Conservation (phyloP, 2,113 vertebrate genomes). For the Labeo rohita region DNA sequence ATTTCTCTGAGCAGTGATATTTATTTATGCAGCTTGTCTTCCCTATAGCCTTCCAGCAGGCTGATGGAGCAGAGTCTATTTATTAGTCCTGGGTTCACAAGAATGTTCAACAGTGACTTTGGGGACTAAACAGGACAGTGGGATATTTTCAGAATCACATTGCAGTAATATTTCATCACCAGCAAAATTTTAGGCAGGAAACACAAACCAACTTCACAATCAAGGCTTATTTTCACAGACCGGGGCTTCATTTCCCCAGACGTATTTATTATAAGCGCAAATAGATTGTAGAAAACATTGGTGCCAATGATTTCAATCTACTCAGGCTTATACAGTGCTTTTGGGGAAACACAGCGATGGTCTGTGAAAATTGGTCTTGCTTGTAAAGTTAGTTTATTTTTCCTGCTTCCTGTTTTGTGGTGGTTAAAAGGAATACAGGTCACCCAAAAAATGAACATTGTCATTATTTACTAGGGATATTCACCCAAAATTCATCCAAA, state of each 20-base stretch:
- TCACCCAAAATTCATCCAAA: not conserved
- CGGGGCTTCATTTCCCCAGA: not conserved
- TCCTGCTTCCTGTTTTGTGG: not conserved
- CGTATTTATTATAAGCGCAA: not conserved
- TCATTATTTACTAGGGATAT: no score
- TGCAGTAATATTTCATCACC: constrained; percentile 3
- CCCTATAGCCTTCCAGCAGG: constrained; percentile 4
- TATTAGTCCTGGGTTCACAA: constrained; percentile 24
- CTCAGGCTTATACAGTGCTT: not conserved
- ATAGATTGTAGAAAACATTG: not conserved
- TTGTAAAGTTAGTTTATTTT: not conserved
- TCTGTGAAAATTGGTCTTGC: not conserved
- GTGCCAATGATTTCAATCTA: not conserved
- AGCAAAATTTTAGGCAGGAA: not conserved
- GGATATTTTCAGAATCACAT: constrained; percentile 16
- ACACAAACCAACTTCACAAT: constrained; percentile 13
- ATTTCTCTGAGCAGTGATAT: constrained; percentile 39
- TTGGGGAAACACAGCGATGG: not conserved
- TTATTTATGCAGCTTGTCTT: constrained; percentile 37
- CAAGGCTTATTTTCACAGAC: constrained; percentile 1
- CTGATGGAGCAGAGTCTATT: constrained; percentile 22
- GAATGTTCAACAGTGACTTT: not conserved
- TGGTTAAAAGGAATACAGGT: not conserved
- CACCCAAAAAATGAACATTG: not conserved
- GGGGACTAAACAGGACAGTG: constrained; percentile 27